Conservation (phyloP, 2,888 invertebrate species). For the Ectemnius lituratus region DNA sequence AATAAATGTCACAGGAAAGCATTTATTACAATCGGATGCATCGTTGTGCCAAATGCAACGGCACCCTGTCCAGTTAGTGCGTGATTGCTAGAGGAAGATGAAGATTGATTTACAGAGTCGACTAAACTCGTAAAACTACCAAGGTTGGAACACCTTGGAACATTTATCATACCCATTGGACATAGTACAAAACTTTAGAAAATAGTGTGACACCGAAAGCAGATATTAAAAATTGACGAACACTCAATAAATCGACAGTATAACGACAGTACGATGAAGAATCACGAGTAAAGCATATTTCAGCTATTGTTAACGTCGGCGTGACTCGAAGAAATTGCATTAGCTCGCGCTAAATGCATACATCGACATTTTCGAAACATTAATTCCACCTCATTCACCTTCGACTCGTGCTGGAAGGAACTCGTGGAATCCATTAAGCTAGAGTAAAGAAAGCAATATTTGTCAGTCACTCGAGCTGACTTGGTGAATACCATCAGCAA, state of each 20-base stretch:
- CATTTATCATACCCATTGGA: slow-evolving; percentile 23
- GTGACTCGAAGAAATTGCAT: neutral
- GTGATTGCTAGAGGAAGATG: neutral
- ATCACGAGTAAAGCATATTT: neutral
- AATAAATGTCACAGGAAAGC: slow-evolving; percentile 2
- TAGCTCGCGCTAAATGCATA: neutral
- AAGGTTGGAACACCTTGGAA: neutral
- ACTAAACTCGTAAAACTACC: slow-evolving; percentile 25
- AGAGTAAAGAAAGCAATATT: slow-evolving; percentile 29
- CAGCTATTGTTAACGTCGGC: neutral
- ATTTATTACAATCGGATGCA: neutral
- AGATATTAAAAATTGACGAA: neutral
- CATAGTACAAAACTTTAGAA: slow-evolving; percentile 7
- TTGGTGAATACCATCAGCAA: neutral
- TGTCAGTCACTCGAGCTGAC: neutral
- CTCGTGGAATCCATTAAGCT: slow-evolving; percentile 12
- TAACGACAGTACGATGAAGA: neutral
- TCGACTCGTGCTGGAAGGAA: slow-evolving; percentile 20
- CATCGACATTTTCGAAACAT: neutral
- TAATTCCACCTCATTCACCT: neutral
- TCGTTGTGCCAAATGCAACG: too few relatives aligned
- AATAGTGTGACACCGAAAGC: slow-evolving; percentile 5
- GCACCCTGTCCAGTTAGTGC: too few relatives aligned
- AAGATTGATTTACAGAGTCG: slow-evolving; percentile 39
- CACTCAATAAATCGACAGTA: neutral